phyloP scores from a whole-genome alignment of 23 tunicate genomes.

The Diplosoma virens region DNA sequence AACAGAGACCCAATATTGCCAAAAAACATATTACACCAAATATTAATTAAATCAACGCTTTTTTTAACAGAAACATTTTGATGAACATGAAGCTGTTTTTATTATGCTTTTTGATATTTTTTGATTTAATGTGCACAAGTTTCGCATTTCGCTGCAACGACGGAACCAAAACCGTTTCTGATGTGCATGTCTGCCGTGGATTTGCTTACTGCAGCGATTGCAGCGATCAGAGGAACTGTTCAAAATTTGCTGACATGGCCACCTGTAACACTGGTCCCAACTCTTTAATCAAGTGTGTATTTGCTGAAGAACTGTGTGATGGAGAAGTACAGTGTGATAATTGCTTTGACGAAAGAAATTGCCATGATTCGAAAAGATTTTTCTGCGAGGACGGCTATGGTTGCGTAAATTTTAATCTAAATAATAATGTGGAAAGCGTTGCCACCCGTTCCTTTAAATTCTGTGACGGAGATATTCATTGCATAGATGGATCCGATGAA shows the following conservation, averaged over 20 bases:
- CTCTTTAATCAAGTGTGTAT: neutral
- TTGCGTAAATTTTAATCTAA: slow-evolving; percentile 1
- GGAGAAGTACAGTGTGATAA: neutral
- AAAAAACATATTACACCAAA: no score
- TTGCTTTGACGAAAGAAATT: slow-evolving; percentile 26
- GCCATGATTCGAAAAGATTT: neutral
- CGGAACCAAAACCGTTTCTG: no score
- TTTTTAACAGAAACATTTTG: no score
- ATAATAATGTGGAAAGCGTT: neutral
- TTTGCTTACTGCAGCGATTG: slow-evolving; percentile 7
- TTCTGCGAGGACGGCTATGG: slow-evolving; percentile 19
- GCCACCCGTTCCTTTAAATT: neutral
- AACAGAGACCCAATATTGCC: no score
- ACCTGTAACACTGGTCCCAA: neutral
- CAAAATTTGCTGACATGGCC: neutral
- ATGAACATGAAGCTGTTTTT: no score
- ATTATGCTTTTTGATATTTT: no score
- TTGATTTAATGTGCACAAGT: no score
- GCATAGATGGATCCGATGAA: slow-evolving; percentile 37
- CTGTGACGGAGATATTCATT: slow-evolving; percentile 24
- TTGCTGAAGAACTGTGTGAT: neutral
- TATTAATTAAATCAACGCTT: no score
- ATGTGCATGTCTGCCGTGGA: no score
- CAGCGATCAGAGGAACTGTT: slow-evolving; percentile 21
- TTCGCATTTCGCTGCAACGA: no score